Base-by-base conservation (phyloP, 2,888 invertebrate species). In the Pollenia amentaria region DNA sequence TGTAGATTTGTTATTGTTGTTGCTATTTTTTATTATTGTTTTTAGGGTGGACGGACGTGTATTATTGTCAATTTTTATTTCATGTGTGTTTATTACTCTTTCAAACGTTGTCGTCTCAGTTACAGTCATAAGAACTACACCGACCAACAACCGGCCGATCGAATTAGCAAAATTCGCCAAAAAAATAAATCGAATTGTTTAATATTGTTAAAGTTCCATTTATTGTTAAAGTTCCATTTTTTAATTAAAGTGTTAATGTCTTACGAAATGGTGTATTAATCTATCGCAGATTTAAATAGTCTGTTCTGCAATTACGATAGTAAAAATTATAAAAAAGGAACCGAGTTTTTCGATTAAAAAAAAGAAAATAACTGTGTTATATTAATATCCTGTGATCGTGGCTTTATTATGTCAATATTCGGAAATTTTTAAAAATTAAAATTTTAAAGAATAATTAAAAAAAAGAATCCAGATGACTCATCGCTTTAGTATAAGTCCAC, bases 81-180 rank as follows among this genome's bases (percentile, higher is more conserved):
- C 77, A 73, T 78, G 9, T 16, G 46, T 80, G 83, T 51, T 82
- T 84, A 87, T 87, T 87, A 87, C 80, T 87, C 84, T 87, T 87
- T 80, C 62, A 84, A 87, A 84, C 86, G 80, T 84, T 87, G 86
- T 83, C 81, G 57, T 62, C 77, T 77, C 86, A 72, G 83, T 78
- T 83, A 87, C 83, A 73, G 75, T 86, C 69, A 57, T 85, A 64
- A 80, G 55, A 85, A 80, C 29, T 29, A 29, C 29, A 29, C n/a
- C 57, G 72, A 72, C 29, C 29, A 18, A 48, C 18, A 46, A 38
- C 77, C 55, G 67, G 67, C 46, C 67, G 29, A 29, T 75, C 46
- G 18, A 46, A 10, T n/a, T 40, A 51, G 53, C 64, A 64, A 65
- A 42, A 40, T 14, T 51, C 29, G 48, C 4, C 2, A 55, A 78